Conservation (phyloP, 2,888 invertebrate species). For the Noctua janthe region DNA sequence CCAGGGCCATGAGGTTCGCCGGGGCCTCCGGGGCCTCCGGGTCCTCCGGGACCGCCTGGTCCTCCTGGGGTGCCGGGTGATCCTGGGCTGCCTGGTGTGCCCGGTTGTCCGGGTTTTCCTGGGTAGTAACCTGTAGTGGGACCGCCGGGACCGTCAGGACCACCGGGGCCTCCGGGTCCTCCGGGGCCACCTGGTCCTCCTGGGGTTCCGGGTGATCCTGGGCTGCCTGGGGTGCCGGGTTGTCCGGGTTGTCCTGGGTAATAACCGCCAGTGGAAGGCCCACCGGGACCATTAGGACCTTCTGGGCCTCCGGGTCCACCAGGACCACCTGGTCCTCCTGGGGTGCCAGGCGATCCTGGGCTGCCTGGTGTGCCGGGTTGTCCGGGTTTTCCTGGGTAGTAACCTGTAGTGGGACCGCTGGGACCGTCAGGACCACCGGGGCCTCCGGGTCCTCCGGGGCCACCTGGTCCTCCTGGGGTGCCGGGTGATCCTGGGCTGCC, state of each 20-base stretch:
- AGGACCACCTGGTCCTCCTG: slow-evolving; percentile 67
- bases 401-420: slow-evolving; percentile 65
- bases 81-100: slow-evolving; percentile 67
- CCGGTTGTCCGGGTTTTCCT: slow-evolving; percentile 48
- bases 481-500: no score
- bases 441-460: slow-evolving; percentile 63
- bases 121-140: slow-evolving; percentile 55
- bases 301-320: slow-evolving; percentile 66
- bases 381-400: slow-evolving; percentile 63
- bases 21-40: slow-evolving; percentile 60
- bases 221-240: slow-evolving; percentile 68
- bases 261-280: slow-evolving; percentile 55
- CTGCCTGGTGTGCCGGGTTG: slow-evolving; percentile 48
- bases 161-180: slow-evolving; percentile 61
- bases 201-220: slow-evolving; percentile 64
- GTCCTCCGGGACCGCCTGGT: slow-evolving; percentile 39
- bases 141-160: slow-evolving; percentile 68
- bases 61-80: slow-evolving; percentile 46
- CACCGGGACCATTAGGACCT: slow-evolving; percentile 72
- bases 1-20: slow-evolving; percentile 69
- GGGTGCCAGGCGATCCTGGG: slow-evolving; percentile 54
- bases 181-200: slow-evolving; percentile 64
- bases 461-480: slow-evolving; percentile 67
- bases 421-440: slow-evolving; percentile 64
- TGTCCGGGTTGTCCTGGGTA: slow-evolving; percentile 56